phyloP scores from a whole-genome alignment of 2,797 vertebrate species.

The Helostoma temminkii region DNA sequence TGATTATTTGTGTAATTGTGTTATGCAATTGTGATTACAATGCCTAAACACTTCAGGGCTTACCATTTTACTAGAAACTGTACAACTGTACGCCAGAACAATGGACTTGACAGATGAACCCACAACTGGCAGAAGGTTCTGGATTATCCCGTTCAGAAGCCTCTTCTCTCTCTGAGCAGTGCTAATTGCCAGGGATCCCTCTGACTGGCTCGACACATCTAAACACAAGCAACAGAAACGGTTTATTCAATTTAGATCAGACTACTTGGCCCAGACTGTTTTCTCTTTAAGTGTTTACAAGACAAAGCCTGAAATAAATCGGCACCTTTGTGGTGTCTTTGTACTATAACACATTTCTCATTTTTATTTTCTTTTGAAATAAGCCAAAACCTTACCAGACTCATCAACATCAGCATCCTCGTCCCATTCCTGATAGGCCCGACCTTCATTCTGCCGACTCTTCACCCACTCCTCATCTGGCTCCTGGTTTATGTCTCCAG shows the following conservation, averaged over 20 bases:
- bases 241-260: background rate
- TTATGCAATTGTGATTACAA: background rate
- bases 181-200: slow-evolving; percentile 87
- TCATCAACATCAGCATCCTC: slow-evolving; percentile 98
- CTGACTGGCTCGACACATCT: slow-evolving; percentile 85
- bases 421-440: slow-evolving; percentile 95
- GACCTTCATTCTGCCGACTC: slow-evolving; percentile 91
- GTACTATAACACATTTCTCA: background rate
- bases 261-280: background rate
- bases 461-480: slow-evolving; percentile 94
- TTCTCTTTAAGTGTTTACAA: too few relatives aligned
- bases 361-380: background rate
- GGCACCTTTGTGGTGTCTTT: too few relatives aligned
- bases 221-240: slow-evolving; percentile 23
- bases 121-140: slow-evolving; percentile 91
- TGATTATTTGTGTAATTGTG: too few relatives aligned
- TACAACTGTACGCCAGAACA: slow-evolving; percentile 94
- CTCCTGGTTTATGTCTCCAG: slow-evolving; percentile 87
- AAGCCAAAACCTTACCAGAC: slow-evolving; percentile 85
- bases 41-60: background rate
- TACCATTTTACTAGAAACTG: slow-evolving; percentile 98
- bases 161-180: slow-evolving; percentile 92
- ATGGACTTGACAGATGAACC: slow-evolving; percentile 93
- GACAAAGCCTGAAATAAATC: too few relatives aligned
- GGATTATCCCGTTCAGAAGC: slow-evolving; percentile 93